A percentile compares a stretch with the other conserved stretches of the same genome.
Conservation (phyloP, 92 coral and sea anemone genomes). For the Porites evermanni region DNA sequence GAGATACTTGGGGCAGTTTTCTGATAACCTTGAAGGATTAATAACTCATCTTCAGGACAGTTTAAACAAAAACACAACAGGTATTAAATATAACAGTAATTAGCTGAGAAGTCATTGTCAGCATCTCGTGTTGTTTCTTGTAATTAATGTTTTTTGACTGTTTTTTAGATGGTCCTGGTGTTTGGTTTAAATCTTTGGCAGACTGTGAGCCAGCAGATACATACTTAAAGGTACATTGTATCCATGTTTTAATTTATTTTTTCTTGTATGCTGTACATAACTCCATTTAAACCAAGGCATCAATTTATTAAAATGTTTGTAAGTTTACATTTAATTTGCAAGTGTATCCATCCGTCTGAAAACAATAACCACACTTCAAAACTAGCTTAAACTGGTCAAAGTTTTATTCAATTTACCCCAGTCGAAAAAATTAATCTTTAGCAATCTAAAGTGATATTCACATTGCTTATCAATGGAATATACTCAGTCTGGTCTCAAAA, state of each 20-base stretch:
- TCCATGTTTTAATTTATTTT: not conserved
- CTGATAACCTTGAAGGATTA: conserved; percentile 81
- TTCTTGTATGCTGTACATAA: not conserved
- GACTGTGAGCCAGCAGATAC: conserved; percentile 96
- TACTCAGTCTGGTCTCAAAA: no score
- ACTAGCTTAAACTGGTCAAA: no score
- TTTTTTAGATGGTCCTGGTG: conserved; percentile 82
- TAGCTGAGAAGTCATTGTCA: no score
- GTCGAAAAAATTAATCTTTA: no score
- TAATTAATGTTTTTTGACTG: not conserved
- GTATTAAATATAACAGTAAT: conserved; percentile 15
- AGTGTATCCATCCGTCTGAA: no score
- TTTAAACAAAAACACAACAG: conserved; percentile 74
- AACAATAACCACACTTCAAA: no score
- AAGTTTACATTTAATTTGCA: no score
- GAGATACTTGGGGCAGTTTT: conserved; percentile 90
- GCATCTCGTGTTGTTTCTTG: not conserved
- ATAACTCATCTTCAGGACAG: conserved; percentile 82
- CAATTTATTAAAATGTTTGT: no score
- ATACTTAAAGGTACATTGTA: conserved; percentile 82
- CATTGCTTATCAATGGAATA: no score
- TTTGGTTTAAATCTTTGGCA: conserved; percentile 93
- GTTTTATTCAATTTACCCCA: no score
- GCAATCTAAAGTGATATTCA: no score
- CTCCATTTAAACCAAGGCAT: not conserved